Conservation (phyloP, 2,113 vertebrate genomes). For the Laticauda colubrina region DNA sequence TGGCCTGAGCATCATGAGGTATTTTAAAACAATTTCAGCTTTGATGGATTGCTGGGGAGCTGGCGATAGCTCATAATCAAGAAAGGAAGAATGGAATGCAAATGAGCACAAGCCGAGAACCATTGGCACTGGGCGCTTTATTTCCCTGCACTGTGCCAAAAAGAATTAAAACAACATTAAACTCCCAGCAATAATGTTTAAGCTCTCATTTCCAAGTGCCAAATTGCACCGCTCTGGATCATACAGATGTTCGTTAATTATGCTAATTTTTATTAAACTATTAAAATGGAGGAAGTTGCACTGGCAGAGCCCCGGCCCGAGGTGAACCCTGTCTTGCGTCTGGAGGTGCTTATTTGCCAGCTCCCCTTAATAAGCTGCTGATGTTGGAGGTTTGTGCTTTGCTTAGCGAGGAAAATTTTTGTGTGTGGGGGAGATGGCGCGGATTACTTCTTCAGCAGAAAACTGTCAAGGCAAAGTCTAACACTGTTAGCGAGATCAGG, state of each 20-base stretch:
- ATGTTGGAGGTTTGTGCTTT: slow-evolving; percentile 45
- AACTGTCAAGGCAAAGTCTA: slow-evolving; percentile 50
- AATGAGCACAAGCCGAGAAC: slow-evolving; percentile 73
- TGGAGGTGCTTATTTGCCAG: slow-evolving; percentile 68
- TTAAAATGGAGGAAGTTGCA: slow-evolving; percentile 76
- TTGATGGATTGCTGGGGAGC: slow-evolving; percentile 71
- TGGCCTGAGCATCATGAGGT: slow-evolving; percentile 58
- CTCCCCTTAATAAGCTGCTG: slow-evolving; percentile 63
- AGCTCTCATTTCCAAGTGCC: slow-evolving; percentile 79
- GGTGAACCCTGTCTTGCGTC: slow-evolving; percentile 71
- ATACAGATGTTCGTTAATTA: slow-evolving; percentile 88
- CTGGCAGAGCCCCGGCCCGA: slow-evolving; percentile 72
- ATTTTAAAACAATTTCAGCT: slow-evolving; percentile 72
- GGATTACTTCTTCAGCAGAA: slow-evolving; percentile 50
- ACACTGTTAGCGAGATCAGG: background rate
- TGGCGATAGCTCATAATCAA: slow-evolving; percentile 71
- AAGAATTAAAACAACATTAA: slow-evolving; percentile 87
- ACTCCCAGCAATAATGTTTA: slow-evolving; percentile 77
- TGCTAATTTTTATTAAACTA: slow-evolving; percentile 86
- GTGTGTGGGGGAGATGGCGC: slow-evolving; percentile 34
- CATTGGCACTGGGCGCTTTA: slow-evolving; percentile 66
- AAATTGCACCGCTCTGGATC: slow-evolving; percentile 80
- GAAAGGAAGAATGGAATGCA: slow-evolving; percentile 70
- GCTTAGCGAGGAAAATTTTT: slow-evolving; percentile 4
- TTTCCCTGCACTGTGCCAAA: slow-evolving; percentile 72